These are phyloP conservation scores for Hydrochoerus hydrochaeris DNA, from an alignment of 2,113 vertebrate genomes.

Conservation along the genomic window DNA sequence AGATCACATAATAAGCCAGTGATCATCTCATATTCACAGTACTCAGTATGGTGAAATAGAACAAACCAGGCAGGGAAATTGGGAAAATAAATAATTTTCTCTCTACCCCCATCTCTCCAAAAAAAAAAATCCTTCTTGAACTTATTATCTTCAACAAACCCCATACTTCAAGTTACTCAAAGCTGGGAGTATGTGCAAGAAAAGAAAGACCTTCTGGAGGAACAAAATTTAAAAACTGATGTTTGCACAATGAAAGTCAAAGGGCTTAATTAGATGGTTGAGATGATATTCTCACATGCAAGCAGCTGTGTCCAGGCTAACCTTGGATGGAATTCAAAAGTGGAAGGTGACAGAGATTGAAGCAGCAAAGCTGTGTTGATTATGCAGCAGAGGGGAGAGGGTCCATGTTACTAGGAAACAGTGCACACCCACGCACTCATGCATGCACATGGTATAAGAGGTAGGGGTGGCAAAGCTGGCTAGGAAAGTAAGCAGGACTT, in stretches of 20 bases:
- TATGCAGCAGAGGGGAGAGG: not conserved
- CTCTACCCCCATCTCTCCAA: not conserved
- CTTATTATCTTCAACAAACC: not conserved
- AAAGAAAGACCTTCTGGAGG: not conserved
- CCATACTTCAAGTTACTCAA: not conserved
- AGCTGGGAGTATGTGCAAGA: not conserved
- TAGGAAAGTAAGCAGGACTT: not conserved
- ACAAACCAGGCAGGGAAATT: not conserved
- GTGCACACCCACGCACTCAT: not conserved
- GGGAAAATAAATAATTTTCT: not conserved
- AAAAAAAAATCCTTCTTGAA: not conserved
- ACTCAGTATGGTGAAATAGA: not conserved
- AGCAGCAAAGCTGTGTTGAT: not conserved
- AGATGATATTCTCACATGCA: not conserved
- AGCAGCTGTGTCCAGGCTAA: not conserved
- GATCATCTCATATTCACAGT: not conserved
- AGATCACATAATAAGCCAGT: not conserved
- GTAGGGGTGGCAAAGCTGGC: not conserved
- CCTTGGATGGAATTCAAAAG: fast-evolving
- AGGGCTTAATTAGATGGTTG: not conserved
- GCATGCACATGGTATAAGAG: not conserved
- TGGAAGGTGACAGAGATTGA: not conserved
- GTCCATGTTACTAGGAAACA: not conserved
- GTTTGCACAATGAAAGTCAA: not conserved
- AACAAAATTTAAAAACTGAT: not conserved